Conservation (phyloP, 2,113 vertebrate genomes). For the Girardinichthys multiradiatus region DNA sequence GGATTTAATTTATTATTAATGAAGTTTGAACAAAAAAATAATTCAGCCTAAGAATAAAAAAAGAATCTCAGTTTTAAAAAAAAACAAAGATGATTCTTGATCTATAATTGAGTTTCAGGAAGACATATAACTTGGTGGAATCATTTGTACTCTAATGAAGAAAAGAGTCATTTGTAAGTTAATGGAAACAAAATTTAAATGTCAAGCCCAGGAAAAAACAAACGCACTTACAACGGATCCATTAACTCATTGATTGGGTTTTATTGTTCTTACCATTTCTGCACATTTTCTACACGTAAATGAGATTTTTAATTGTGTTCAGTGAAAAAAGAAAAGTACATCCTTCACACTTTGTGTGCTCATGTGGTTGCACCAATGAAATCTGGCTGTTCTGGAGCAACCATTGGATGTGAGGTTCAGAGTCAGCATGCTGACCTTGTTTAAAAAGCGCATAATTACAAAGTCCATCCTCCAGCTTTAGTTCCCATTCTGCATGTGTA, state of each 20-base stretch:
- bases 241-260: constrained; percentile 57
- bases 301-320: constrained; percentile 74
- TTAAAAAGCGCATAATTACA: constrained; percentile 76
- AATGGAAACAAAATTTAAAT: constrained; percentile 65
- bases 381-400: constrained; percentile 47
- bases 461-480: constrained; percentile 35
- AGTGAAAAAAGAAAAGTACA: constrained; percentile 49
- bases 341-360: constrained; percentile 8
- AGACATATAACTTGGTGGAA: constrained; percentile 16
- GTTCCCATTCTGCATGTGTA: constrained; percentile 57
- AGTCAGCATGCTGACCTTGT: constrained; percentile 49
- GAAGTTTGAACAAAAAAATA: neutral
- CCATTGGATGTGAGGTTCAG: constrained; percentile 52
- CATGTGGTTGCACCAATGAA: neutral
- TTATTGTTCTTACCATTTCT: constrained; percentile 68
- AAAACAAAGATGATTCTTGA: constrained; percentile 9
- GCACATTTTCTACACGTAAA: constrained; percentile 56
- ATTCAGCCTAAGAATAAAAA: neutral
- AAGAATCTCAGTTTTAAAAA: constrained; percentile 9
- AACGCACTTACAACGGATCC: constrained; percentile 23
- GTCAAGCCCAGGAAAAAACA: constrained; percentile 40
- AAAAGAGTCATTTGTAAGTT: constrained; percentile 69
- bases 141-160: constrained; percentile 64
- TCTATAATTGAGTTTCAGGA: constrained; percentile 33
- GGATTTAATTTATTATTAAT: constrained; percentile 32